Evolutionary conservation across 2,113 vertebrate genomes (phyloP).

Genomic region (Narcine bancroftii): DNA sequence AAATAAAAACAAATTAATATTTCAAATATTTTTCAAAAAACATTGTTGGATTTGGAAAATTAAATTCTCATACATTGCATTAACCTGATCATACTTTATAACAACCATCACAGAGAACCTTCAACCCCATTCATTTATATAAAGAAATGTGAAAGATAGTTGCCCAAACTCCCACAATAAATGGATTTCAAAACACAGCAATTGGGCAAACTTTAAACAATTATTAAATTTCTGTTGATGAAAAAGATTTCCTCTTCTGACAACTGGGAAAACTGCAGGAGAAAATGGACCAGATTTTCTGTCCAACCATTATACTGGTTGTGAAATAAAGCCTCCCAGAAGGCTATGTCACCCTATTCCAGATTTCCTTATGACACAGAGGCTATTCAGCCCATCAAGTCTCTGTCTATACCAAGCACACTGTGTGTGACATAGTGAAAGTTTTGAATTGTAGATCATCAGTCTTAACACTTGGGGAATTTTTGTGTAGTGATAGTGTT

Average conservation of each 20-base stretch:
- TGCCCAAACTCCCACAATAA: background rate
- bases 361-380: no score
- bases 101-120: background rate
- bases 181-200: background rate
- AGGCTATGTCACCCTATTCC: background rate
- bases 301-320: background rate
- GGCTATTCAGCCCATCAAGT: no score
- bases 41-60: background rate
- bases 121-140: background rate
- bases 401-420: background rate
- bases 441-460: background rate
- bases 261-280: background rate
- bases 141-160: background rate
- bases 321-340: background rate
- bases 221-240: background rate
- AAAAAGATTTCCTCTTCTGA: background rate
- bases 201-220: background rate
- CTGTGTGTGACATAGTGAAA: background rate
- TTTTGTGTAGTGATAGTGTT: background rate
- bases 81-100: background rate
- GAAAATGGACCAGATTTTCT: background rate
- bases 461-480: background rate
- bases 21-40: background rate
- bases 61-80: background rate
- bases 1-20: background rate